Percentiles rank a stretch among this genome's conserved stretches.
phyloP scores from a whole-genome alignment of 2,888 invertebrate genomes.

The Gymnocheta viridis region DNA sequence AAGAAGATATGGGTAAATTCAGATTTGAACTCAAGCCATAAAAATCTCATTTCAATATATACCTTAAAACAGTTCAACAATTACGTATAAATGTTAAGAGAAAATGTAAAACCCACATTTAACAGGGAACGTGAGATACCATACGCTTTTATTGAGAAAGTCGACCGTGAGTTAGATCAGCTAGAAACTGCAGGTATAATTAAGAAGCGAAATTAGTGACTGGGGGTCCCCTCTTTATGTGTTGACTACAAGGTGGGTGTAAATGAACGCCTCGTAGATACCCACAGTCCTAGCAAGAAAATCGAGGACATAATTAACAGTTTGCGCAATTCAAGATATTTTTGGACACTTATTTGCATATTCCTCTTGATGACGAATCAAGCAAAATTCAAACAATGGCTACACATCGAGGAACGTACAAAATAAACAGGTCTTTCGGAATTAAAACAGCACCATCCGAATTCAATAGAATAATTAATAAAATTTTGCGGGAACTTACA shows the following conservation, averaged over 20 bases:
- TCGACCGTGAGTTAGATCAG: background rate
- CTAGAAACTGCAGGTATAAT: background rate
- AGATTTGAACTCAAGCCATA: too few relatives aligned
- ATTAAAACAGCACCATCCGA: background rate
- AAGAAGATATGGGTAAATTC: too few relatives aligned
- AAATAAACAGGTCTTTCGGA: background rate
- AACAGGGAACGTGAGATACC: too few relatives aligned
- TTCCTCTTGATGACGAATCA: conserved; percentile 16
- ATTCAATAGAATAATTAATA: background rate
- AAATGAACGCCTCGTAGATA: too few relatives aligned
- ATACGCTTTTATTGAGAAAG: background rate
- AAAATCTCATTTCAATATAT: too few relatives aligned
- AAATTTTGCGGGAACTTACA: background rate
- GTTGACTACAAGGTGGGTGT: too few relatives aligned
- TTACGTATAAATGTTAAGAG: too few relatives aligned
- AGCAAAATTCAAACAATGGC: conserved; percentile 20
- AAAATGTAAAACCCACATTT: too few relatives aligned
- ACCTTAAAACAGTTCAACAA: too few relatives aligned
- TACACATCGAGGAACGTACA: conserved; percentile 29
- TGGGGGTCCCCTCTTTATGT: background rate
- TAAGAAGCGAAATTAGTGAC: conserved; percentile 15
- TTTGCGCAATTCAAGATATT: background rate
- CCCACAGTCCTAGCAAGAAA: too few relatives aligned
- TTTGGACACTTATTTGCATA: conserved; percentile 34
- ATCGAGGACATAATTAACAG: conserved; percentile 27